These are phyloP conservation scores for Smutsia gigantea DNA, from an alignment of 2,797 vertebrate genomes.

Conservation along the genomic window DNA sequence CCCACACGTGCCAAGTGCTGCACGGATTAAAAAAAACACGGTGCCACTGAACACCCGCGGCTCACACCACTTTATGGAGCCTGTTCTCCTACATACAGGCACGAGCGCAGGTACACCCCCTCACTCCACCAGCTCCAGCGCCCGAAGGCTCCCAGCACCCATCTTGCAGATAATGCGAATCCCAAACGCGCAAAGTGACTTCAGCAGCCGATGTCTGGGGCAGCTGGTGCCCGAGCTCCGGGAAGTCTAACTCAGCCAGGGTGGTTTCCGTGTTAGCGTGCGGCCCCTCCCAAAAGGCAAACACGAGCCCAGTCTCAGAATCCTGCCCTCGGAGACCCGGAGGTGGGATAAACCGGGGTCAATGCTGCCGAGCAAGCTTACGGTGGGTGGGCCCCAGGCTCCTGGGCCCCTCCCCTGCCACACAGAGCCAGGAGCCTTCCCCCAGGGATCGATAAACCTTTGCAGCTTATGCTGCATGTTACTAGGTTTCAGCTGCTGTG, in stretches of 20 bases:
- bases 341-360: background rate
- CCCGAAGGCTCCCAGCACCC: accelerated
- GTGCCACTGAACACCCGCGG: too few relatives aligned
- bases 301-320: background rate
- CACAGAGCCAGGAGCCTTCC: background rate
- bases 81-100: accelerated
- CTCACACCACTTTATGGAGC: accelerated
- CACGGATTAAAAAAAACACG: background rate
- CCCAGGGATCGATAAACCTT: accelerated
- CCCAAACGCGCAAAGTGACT: accelerated
- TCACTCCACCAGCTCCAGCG: accelerated
- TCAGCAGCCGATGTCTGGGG: accelerated
- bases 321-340: background rate
- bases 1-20: accelerated
- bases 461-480: accelerated
- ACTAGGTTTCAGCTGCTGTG: accelerated
- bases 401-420: background rate
- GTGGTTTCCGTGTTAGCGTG: background rate
- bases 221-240: background rate
- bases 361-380: accelerated
- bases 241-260: background rate
- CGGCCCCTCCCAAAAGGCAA: constrained; percentile 1
- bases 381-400: background rate
- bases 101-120: accelerated
- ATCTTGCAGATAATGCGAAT: background rate